These are phyloP conservation scores for Nomada fabriciana DNA, from an alignment of 2,888 invertebrate species.

Conservation along the genomic window DNA sequence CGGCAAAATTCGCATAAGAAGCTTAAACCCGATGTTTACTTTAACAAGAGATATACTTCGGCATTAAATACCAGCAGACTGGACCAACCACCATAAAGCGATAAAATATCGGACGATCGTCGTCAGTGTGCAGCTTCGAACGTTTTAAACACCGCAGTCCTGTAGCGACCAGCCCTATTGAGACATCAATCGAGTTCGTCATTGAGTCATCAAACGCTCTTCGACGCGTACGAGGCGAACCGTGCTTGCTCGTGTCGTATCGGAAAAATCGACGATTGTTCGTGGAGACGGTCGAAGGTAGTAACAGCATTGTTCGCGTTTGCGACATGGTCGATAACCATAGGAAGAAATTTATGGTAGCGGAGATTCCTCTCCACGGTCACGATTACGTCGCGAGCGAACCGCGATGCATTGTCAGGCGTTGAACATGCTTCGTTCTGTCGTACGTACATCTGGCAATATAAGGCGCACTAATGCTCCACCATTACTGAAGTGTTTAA, in stretches of 20 bases:
- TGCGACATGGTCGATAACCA: slow-evolving; percentile 46
- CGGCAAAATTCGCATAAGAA: not conserved
- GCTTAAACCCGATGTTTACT: not conserved
- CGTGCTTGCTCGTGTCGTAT: not conserved
- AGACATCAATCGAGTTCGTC: slow-evolving; percentile 50
- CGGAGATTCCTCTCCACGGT: slow-evolving; percentile 59
- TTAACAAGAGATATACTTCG: not conserved
- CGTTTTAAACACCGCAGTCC: not conserved
- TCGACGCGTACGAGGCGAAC: slow-evolving; percentile 31
- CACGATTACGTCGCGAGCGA: slow-evolving; percentile 49
- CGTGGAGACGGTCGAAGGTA: slow-evolving; percentile 11
- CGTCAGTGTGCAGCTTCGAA: not conserved
- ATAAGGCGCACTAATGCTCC: slow-evolving; percentile 71
- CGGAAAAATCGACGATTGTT: slow-evolving; percentile 44
- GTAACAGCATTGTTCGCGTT: slow-evolving; percentile 56
- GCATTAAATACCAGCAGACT: not conserved
- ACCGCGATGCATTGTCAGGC: slow-evolving; percentile 46
- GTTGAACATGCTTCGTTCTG: slow-evolving; percentile 49
- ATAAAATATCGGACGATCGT: slow-evolving; percentile 2
- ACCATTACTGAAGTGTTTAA: slow-evolving; percentile 74
- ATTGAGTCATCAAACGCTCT: slow-evolving; percentile 53
- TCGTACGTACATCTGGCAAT: slow-evolving; percentile 63
- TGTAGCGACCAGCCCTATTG: slow-evolving; percentile 12
- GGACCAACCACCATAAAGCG: not conserved
- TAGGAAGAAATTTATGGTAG: slow-evolving; percentile 71